Base-by-base conservation (phyloP, 2,113 vertebrate species). In the Pomatostomus ruficeps region DNA sequence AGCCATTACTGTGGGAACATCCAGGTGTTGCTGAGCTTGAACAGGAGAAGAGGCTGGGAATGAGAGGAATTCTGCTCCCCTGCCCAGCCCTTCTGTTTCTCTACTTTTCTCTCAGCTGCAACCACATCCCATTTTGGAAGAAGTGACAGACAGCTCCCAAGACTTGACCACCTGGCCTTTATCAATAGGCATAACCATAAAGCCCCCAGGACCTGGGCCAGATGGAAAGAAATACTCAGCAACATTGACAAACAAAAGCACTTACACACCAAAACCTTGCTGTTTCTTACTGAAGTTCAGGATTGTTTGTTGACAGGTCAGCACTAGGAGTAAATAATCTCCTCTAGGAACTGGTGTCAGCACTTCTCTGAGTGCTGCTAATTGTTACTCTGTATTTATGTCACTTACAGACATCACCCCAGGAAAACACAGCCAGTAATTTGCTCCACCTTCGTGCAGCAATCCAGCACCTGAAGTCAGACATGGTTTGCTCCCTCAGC, bases 81-180 rank as follows among this genome's bases (percentile, higher is more conserved):
- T 96, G 96, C 93, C 97, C 97, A 79, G 94, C 97, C 97, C 98
- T 98, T 97, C 95, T 97, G 95, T 97, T 97, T 77, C 85, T 93
- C 85, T 49, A 36, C 46, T 98, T 97, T 95, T 97, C 95, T 83
- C 90, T 96, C 92, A 70, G 59, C 86, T 90, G 25, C 71, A 89
- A 93, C 95, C 96, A 91, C 84, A 71, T 96, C 95, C 92, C 95
- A 85, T 88, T 89, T 93, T 89, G 68, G 96, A 97, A 96, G 74
- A 79, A 98, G 96, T 98, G 98, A 99, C 98, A 99, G 98, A 99
- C 98, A 98, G 97, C 97, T 98, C 97, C 97, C 97, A 98, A 99
- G 98, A 98, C 97, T 93, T 93, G 97, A 98, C 98, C 98, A 98
- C 98, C 98, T 99, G 98, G 98, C 98, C 97, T 97, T 97, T 97